Evolutionary conservation across 2,113 vertebrate species (phyloP), one percentile per base, ranked within the genome.

Genomic region (Talpa occidentalis): DNA sequence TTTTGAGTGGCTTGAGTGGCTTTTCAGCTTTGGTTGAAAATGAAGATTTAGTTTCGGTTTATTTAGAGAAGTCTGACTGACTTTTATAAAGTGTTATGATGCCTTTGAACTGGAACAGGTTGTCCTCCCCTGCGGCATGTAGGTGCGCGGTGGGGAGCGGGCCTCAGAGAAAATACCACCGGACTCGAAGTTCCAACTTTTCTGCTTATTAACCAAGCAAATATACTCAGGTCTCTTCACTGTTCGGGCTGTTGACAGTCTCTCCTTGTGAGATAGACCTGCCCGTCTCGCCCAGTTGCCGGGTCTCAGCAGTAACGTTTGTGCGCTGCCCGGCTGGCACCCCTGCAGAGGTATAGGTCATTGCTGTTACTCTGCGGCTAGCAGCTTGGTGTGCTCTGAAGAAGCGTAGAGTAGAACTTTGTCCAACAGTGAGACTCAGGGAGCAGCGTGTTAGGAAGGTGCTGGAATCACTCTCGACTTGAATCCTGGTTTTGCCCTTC

Each of bases 11-110:
- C 52, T 54, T 44, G 59, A 14, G 37, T 11, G 2, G 1, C 0
- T 47, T 59, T 60, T 47, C 16, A 79, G 40, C 74, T 70, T 54
- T 35, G 10, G 19, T 70, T 91, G 0, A 42, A 92, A 80, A 35
- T 76, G 54, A 10, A 93, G 44, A 54, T 76, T 94, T 94, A 35
- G n/a, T 66, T 95, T 90, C 88, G 37, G 42, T 94, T 94, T n/a
- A 72, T 69, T 97, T 30, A 89, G 30, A 94, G 77, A 74, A n/a
- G 15, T 77, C 28, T 54, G 60, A n/a, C 8, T 95, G 64, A 91
- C 22, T 70, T 94, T 93, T 92, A 11, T 83, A 93, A 97, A 87
- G 54, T 66, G 62, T 79, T 93, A 37, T 30, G 52, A 95, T 10
- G 85, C 72, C 84, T 93, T 92, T 94, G 60, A 73, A 79, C n/a